A percentile compares a stretch with the other conserved stretches of the same genome.
These are phyloP conservation scores for Corythornis leucogaster DNA, from an alignment of 2,797 vertebrate genomes.

Conservation along the genomic window DNA sequence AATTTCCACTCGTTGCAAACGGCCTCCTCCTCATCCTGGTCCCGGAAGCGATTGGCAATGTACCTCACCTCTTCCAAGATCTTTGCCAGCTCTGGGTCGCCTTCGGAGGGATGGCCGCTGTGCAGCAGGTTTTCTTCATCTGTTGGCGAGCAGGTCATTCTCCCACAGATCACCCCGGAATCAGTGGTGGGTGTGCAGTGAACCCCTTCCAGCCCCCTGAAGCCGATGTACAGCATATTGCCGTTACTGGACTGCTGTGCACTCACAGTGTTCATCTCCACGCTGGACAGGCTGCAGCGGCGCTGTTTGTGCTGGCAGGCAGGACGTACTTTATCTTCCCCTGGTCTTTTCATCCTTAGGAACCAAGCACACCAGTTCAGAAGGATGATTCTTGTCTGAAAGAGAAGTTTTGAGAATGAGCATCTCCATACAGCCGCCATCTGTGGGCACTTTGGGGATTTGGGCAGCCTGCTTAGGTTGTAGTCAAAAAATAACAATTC, in stretches of 20 bases:
- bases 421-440: not conserved
- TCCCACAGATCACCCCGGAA: slow-evolving; percentile 82
- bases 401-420: not conserved
- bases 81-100: slow-evolving; percentile 78
- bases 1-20: slow-evolving; percentile 96
- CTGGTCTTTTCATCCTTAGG: slow-evolving; percentile 93
- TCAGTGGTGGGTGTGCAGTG: slow-evolving; percentile 82
- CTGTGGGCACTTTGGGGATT: not conserved
- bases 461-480: not conserved
- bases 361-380: slow-evolving; percentile 98
- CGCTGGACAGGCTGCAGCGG: slow-evolving; percentile 86
- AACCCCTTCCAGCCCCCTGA: slow-evolving; percentile 85
- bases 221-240: slow-evolving; percentile 88
- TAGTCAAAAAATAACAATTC: not conserved
- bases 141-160: slow-evolving; percentile 80
- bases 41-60: slow-evolving; percentile 86
- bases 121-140: slow-evolving; percentile 81
- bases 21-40: slow-evolving; percentile 86
- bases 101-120: slow-evolving; percentile 73
- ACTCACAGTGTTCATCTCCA: slow-evolving; percentile 83
- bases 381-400: slow-evolving; percentile 90
- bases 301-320: slow-evolving; percentile 86
- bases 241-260: slow-evolving; percentile 80
- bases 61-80: slow-evolving; percentile 92
- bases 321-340: slow-evolving; percentile 85